Base-by-base conservation (phyloP, 2,888 invertebrate genomes). In the Teinopalpus imperialis region DNA sequence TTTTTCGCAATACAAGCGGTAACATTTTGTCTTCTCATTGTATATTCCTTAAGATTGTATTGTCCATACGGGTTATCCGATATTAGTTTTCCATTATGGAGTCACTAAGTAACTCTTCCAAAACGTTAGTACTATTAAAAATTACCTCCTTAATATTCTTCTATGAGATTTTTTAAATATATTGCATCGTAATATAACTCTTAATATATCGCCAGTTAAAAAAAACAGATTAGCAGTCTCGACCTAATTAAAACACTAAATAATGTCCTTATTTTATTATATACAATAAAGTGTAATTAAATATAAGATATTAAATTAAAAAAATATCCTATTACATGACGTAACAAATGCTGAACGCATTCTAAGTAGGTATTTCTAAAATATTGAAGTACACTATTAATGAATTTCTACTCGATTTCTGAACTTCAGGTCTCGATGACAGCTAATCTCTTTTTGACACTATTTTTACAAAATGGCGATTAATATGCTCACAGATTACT, bases 11-110 rank as follows among this genome's bases (percentile, higher is more conserved):
- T 16, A 34, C 52, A 56, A 51, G 48, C 40, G 53, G 51, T 26
- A 53, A 56, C 43, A 55, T 59, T 69, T 66, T 53, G 70, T 74
- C 69, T 74, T 79, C 72, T 66, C 56, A 69, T 52, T 68, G 63
- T 71, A 67, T 61, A 62, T 59, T 63, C 53, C 52, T 53, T 52
- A 57, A 59, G 61, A 52, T 61, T 56, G 43, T 61, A 61, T 60
- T 63, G 58, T 65, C 61, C 62, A 67, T 67, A 69, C 66, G 67
- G 63, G 67, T 62, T 50, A 50, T 49, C 54, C 62, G 69, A 68
- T 53, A 57, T 51, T 54, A 62, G 60, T 59, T 56, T 61, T 60
- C 63, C 69, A 61, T 60, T 59, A 56, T 69, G 57, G 63, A 74
- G 63, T 74, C 66, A 63, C 59, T 64, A 57, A 61, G 57, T 66